These are phyloP conservation scores for Diaphora mendica DNA, from an alignment of 2,888 invertebrate genomes.

Conservation along the genomic window DNA sequence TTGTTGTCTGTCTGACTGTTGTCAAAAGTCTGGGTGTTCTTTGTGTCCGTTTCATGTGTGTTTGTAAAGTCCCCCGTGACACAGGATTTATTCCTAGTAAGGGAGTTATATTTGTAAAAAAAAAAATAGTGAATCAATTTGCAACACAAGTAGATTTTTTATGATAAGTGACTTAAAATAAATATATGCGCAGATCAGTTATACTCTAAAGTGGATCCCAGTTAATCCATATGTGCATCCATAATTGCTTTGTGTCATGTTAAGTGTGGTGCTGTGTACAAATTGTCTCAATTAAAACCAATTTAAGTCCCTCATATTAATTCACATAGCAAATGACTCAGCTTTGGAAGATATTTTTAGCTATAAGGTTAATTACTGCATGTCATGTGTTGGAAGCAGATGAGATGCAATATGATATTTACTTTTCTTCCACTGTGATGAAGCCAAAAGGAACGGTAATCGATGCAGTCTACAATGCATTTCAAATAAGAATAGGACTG, in stretches of 20 bases:
- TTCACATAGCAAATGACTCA: conserved; percentile 35
- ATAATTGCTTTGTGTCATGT: not conserved
- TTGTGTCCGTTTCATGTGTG: too few relatives aligned
- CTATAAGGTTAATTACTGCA: not conserved
- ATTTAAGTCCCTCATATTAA: conserved; percentile 33
- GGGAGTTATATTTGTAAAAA: too few relatives aligned
- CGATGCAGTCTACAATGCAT: too few relatives aligned
- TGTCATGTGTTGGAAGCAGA: not conserved
- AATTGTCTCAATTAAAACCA: conserved; percentile 39
- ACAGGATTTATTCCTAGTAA: too few relatives aligned
- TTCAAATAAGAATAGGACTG: too few relatives aligned
- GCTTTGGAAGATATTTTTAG: conserved; percentile 4
- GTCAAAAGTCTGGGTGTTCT: too few relatives aligned
- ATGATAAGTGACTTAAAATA: too few relatives aligned
- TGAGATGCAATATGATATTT: not conserved
- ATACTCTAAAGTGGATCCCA: not conserved
- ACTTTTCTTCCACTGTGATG: not conserved
- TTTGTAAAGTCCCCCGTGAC: too few relatives aligned
- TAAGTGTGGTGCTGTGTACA: conserved; percentile 15
- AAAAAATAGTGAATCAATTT: too few relatives aligned
- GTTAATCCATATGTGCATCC: not conserved
- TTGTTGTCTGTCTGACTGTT: too few relatives aligned
- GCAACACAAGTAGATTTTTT: too few relatives aligned
- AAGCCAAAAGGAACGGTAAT: too few relatives aligned
- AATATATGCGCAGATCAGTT: not conserved